A percentile compares a stretch with the other conserved stretches of the same genome.
Evolutionary conservation across 2,113 vertebrate species (phyloP).

Genomic region (Petroica traversi): DNA sequence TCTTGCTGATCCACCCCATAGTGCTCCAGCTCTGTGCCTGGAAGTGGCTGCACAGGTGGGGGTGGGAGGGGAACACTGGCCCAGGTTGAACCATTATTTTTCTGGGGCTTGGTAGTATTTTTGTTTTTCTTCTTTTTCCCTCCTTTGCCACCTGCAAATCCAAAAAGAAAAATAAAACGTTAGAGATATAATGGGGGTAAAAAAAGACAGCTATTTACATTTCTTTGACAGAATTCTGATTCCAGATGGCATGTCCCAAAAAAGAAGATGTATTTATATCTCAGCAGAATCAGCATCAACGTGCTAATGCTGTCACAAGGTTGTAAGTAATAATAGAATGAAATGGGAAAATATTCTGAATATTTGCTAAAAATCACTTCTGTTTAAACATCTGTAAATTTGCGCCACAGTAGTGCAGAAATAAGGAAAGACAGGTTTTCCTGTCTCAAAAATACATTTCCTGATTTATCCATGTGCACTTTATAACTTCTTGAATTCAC

Average conservation of each 20-base stretch:
- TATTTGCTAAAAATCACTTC: constrained; percentile 47
- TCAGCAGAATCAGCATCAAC: constrained; percentile 39
- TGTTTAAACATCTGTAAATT: constrained; percentile 4
- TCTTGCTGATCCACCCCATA: constrained; percentile 90
- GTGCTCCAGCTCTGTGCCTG: constrained; percentile 93
- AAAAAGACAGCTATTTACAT: constrained; percentile 21
- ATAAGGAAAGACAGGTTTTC: background rate
- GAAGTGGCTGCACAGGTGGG: constrained; percentile 93
- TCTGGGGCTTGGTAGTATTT: constrained; percentile 85
- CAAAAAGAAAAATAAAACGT: constrained; percentile 23
- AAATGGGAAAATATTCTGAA: constrained; percentile 18
- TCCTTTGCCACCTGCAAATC: constrained; percentile 91
- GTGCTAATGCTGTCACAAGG: constrained; percentile 19
- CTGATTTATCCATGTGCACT: constrained; percentile 43
- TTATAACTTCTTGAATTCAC: constrained; percentile 2
- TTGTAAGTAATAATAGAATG: constrained; percentile 55
- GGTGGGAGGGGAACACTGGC: constrained; percentile 93
- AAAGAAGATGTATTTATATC: constrained; percentile 50
- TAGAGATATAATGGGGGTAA: background rate
- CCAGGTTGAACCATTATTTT: constrained; percentile 94
- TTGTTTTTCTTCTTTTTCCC: constrained; percentile 99
- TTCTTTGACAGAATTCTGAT: constrained; percentile 25
- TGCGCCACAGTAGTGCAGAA: background rate
- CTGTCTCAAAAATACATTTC: constrained; percentile 24
- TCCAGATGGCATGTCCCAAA: constrained; percentile 43